Base-by-base conservation (phyloP, 2,113 vertebrate species). In the Oxyruncus cristatus region DNA sequence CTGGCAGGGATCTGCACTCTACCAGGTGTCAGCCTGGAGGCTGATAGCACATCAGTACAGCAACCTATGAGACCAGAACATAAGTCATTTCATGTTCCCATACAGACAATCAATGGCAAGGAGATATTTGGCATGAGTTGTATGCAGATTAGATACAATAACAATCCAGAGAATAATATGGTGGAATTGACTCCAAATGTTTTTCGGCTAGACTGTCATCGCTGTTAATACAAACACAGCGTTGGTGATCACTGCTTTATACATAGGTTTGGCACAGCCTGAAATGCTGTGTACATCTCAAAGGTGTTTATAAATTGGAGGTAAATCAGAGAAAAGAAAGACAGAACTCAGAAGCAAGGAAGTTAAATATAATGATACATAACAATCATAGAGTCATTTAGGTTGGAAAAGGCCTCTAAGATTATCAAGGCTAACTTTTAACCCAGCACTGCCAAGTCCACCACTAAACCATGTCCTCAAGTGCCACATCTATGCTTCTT, bases 21-120 rank as follows among this genome's bases (percentile, higher is more conserved):
- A 12, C 55, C 89, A 87, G 74, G 65, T 81, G 77, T 55, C 73
- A 73, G 72, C 91, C 72, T 72, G 72, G 49, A 61, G 66, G 76
- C 58, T 86, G 53, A 27, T 13, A 44, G 44, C 0, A 0, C 21
- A 68, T 52, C 39, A 3, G 35, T 19, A 4, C 49, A 79, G 39
- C 66, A 83, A 8, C 4, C 52, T 1, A 0, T 5, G 24, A 41
- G 49, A 80, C 23, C 1, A 2, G 72, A 42, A 81, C 0, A 0
- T 21, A 58, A 49, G 41, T 50, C 13, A n/a, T 12, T 13, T 85
- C 7, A 4, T 44, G 49, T 50, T 89, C 26, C 41, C 67, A 37
- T 13, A 2, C n/a, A 33, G 53, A 35, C 21, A 22, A 5, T 53
- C 63, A 14, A 9, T 4, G 9, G 30, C 67, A 47, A 35, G 53